Evolutionary conservation across 37 sponge, comb jelly and placozoan species (phyloP), one percentile per base, ranked within the genome.

Genomic region (Chondrilla cf. caribensis): DNA sequence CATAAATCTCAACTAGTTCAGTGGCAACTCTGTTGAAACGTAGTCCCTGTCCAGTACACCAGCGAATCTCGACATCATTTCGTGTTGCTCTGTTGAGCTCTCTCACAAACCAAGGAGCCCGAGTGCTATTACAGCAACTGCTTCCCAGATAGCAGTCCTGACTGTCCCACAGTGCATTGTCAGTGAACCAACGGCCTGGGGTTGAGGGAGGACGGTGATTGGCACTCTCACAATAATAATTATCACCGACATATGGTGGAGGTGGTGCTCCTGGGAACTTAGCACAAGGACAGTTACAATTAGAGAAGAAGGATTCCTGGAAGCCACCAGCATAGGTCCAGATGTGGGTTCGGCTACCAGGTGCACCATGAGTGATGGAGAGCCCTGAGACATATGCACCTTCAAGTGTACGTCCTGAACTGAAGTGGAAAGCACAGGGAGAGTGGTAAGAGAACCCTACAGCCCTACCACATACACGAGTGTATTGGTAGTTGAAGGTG

Each of bases 171-270:
- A 60, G 64, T 6, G 64, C 5, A 26, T 60, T 26, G 64, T 60
- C 22, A 21, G 29, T 28, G 15, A 21, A 60, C 24, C 24, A 67
- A n/a, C 31, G 79, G 22, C 3, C 33, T 67, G 68, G 64, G 4
- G 4, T 6, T 7, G 64, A 33, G 29, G 68, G 68, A 3, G 26
- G 35, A 26, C 29, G 1, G 9, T 47, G 51, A 14, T 6, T 28
- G 18, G 36, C 79, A 37, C 54, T 24, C 35, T 78, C 79, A 54
- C 79, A 78, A 9, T 47, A 78, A 41, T 78, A 54, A 26, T 78
- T 18, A 29, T 54, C 24, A 47, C 79, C 79, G 25, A 78, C 79
- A 54, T 24, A 78, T 8, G 58, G 57, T 25, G 79, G 79, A 6
- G 24, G 43, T 4, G 35, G 25, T 9, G 19, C 26, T 18, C 35